Evolutionary conservation across 2,888 invertebrate genomes (phyloP), one percentile per base, ranked within the genome.

Genomic region (Taenaris catops): DNA sequence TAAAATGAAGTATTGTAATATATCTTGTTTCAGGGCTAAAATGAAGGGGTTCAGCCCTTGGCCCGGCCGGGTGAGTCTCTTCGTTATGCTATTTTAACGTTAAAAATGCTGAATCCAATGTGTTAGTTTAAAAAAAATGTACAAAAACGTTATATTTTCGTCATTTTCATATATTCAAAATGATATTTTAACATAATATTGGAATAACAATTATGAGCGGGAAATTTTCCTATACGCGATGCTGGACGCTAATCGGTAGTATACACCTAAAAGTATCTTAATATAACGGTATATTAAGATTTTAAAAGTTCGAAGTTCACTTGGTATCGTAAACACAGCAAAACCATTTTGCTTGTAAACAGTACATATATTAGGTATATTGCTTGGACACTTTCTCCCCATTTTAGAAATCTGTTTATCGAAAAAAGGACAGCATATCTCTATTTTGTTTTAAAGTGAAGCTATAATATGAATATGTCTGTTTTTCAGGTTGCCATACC

Each of bases 31-130:
- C 91, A 98, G 97, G 97, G 97, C 97, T 39, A 97, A 97, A 91
- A 96, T 98, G 96, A 97, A 96, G 89, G 96, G 96, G 56, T 97
- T 96, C 88, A 94, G 96, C 53, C 95, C 96, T 49, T 98, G 98
- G 98, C 97, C 98, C 47, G 97, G 96, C 84, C 94, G 95, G 92
- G 97, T 97, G 91, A 94, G 95, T 92, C 71, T 74, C 64, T 61
- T 64, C 56, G 49, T 53, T 63, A 63, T 57, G 53, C 48, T 58
- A 56, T 45, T 49, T 39, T 38, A 17, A 34, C 31, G 23, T 38
- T 29, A 24, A 34, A 37, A 41, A 31, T 29, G 33, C 35, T 44
- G 7, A 34, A 25, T 33, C 24, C 8, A 20, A 11, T 23, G 7
- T 11, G n/a, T 31, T 8, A 5, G 5, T 32, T 9, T 16, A 8